Evolutionary conservation across 2,888 invertebrate genomes (phyloP).

Genomic region (Empis stercorea): DNA sequence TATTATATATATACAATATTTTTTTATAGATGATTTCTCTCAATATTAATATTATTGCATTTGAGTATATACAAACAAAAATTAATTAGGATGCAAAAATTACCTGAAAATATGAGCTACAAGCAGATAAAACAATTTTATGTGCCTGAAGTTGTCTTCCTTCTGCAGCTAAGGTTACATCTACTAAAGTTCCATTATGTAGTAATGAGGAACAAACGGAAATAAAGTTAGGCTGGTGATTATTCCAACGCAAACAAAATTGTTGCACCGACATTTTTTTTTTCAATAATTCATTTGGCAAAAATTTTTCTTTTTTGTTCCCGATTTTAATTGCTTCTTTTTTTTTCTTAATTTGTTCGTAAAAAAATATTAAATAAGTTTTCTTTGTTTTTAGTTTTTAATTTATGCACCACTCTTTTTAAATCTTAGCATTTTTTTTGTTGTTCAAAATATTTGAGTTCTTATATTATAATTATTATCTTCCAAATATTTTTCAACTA

Average conservation of each 20-base stretch:
- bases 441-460: too few relatives aligned
- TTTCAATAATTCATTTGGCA: not conserved
- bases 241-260: constrained; percentile 80
- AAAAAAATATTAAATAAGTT: too few relatives aligned
- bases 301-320: too few relatives aligned
- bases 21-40: too few relatives aligned
- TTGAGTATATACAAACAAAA: too few relatives aligned
- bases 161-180: constrained; percentile 84
- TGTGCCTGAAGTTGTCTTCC: constrained; percentile 79
- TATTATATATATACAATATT: too few relatives aligned
- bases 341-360: not conserved
- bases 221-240: constrained; percentile 86
- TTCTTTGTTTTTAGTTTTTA: too few relatives aligned
- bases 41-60: too few relatives aligned
- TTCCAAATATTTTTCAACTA: too few relatives aligned
- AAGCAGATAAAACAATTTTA: constrained; percentile 79
- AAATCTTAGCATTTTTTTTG: too few relatives aligned
- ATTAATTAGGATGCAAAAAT: constrained; percentile 7
- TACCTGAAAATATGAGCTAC: constrained; percentile 88
- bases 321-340: not conserved
- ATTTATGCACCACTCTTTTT: too few relatives aligned
- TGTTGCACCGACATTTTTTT: constrained; percentile 48
- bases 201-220: constrained; percentile 75
- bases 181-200: constrained; percentile 72
- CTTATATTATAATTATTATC: too few relatives aligned